Evolutionary conservation across 2,113 vertebrate species (phyloP), one percentile per base, ranked within the genome.

Genomic region (Platichthys flesus): DNA sequence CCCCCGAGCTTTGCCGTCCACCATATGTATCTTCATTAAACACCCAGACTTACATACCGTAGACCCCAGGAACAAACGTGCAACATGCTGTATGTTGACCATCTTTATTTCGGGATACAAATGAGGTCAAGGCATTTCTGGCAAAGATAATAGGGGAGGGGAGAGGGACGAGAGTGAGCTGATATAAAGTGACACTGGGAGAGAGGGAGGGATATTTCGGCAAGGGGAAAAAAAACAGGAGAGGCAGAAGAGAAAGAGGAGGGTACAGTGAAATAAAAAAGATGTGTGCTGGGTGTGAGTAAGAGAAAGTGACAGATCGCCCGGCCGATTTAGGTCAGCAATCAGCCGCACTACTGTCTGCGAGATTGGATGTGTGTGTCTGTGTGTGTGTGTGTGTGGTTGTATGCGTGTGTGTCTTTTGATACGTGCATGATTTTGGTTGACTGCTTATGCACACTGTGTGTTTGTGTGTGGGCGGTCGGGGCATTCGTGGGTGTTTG

Each of bases 271-370:
- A 63, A 16, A 56, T 79, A 78, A 85, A 89, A 83, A 80, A 85
- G 78, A 85, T 90, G 86, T 89, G 87, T 90, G 90, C 75, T 47
- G 78, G 87, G 92, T 92, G 92, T 93, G 89, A 93, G 85, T 94
- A 93, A 94, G 85, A 90, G 88, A 93, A 93, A 92, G 91, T 91
- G 92, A 94, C 92, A 92, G 90, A 90, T 92, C 87, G 85, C 87
- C 88, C 56, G 82, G 81, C 86, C 83, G 88, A 93, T 95, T 91
- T 92, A 94, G 92, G 93, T 93, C 93, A 93, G 84, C 92, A 93
- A 89, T 90, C 90, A 93, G 89, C 83, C n/a, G 72, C 31, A 74
- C 85, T 75, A 67, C 86, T 88, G 88, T 91, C 85, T 87, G 86
- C n/a, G 70, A 80, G 90, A 78, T 78, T 83, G 79, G 71, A 45